Percentiles rank a stretch among this genome's conserved stretches.
Conservation (phyloP, 2,113 vertebrate genomes). For the Grantiella picta region DNA sequence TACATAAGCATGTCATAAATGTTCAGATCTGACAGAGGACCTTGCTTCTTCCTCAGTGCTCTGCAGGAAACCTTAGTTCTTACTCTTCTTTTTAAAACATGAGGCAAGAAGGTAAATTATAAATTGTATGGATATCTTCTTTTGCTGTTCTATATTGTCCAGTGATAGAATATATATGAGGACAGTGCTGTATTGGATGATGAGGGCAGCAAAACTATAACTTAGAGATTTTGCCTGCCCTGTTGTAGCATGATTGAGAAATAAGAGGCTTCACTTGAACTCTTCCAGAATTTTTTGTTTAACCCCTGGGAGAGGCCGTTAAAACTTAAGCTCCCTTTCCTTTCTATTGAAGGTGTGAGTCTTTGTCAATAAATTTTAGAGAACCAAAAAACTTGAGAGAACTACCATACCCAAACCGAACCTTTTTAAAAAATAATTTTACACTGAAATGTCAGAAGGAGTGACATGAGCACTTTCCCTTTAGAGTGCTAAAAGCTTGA, state of each 20-base stretch:
- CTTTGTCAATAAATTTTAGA: background rate
- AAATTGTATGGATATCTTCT: background rate
- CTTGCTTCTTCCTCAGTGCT: background rate
- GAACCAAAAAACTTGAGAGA: background rate
- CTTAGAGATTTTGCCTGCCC: background rate
- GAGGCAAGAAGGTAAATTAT: background rate
- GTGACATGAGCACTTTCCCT: background rate
- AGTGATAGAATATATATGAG: background rate
- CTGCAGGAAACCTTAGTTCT: background rate
- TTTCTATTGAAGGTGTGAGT: background rate
- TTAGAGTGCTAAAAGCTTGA: background rate
- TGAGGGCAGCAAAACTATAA: background rate
- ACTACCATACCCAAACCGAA: background rate
- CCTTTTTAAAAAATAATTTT: background rate
- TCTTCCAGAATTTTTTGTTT: background rate
- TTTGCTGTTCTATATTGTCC: background rate
- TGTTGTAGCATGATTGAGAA: background rate
- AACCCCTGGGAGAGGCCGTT: background rate
- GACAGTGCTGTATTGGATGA: background rate
- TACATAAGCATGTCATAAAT: background rate
- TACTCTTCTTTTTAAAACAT: background rate
- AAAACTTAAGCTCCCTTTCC: background rate
- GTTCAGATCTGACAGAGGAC: background rate
- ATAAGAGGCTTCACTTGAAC: background rate
- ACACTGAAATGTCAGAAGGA: fast-evolving